Evolutionary conservation across 1,140 invertebrate genomes (phyloP), one percentile per base, ranked within the genome.

Genomic region (Pseudomyrmex cubaensis): DNA sequence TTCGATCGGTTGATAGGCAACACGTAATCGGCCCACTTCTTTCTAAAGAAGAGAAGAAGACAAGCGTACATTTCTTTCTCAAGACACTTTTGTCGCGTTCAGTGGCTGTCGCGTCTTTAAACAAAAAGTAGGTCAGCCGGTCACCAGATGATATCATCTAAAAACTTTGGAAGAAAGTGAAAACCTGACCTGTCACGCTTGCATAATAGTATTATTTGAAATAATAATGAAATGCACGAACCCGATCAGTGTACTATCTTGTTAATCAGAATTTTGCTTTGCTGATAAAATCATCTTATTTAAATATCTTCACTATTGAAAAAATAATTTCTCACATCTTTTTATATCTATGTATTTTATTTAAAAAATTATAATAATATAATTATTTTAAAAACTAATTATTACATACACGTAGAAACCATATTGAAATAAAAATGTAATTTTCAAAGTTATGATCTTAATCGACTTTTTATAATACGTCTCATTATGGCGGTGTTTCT

Each of bases 51-150:
- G 52, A 72, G 52, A 80, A 20, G 48, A 10, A 74, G 57, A 50
- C 2, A 4, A 46, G 12, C 22, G 12, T 35, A 35, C 44, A 50
- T 72, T 59, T 66, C 20, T 63, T 48, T 35, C 35, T 35, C 35
- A 35, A 1, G 5, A 35, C 35, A 5, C 35, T 35, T 46, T 22
- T 5, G 9, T 9, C 13, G 0, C 66, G 9, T 76, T 61, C 50
- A 13, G 8, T 69, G 35, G 44, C 1, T 8, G 13, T 15, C 13
- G 46, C 72, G 75, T 46, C 83, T 86, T 86, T 83, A 78, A 83
- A 82, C 61, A 44, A 48, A 1, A 86, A 75, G 20, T 61, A 13
- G 78, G 84, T 86, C 76, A 86, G 69, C 17, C 50, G 76, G 56
- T 74, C 85, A 61, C 15, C 1, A 25, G 69, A 54, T 48, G 15